These are phyloP conservation scores for Gymnothorax reevesii DNA, from an alignment of 2,797 vertebrate genomes.

Conservation along the genomic window DNA sequence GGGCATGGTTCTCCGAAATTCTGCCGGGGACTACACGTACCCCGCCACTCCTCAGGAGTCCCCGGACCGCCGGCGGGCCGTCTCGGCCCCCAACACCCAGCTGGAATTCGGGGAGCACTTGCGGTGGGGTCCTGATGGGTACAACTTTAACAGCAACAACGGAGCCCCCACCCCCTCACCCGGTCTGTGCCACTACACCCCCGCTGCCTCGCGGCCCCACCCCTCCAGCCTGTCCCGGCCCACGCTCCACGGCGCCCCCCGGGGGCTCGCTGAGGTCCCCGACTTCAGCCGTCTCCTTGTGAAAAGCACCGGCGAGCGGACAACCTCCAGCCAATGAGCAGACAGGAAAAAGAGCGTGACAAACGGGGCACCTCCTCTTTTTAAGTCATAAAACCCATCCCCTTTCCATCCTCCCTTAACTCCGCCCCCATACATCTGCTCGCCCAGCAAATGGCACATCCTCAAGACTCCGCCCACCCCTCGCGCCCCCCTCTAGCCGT, in stretches of 20 bases:
- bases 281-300: conserved; percentile 84
- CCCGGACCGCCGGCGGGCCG: conserved; percentile 85
- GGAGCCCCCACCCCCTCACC: conserved; percentile 56
- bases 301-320: conserved; percentile 80
- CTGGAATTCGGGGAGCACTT: conserved; percentile 75
- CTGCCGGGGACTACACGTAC: conserved; percentile 82
- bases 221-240: conserved; percentile 69
- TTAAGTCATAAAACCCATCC: conserved; percentile 7
- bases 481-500: conserved; percentile 66
- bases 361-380: conserved; percentile 32
- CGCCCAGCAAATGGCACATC: conserved; percentile 1
- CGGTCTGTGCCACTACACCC: conserved; percentile 54
- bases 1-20: conserved; percentile 67
- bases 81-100: conserved; percentile 86
- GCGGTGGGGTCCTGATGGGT: conserved; percentile 83
- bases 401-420: conserved; percentile 49
- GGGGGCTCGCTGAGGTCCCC: conserved; percentile 71
- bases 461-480: conserved; percentile 55
- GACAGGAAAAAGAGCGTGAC: conserved; percentile 15
- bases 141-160: conserved; percentile 83
- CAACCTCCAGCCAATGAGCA: conserved; percentile 77
- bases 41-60: conserved; percentile 84
- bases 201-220: conserved; percentile 59
- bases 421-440: conserved; percentile 53
- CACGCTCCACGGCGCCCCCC: conserved; percentile 64